Base-by-base conservation (phyloP, 2,888 invertebrate species). In the Cryptus armator region DNA sequence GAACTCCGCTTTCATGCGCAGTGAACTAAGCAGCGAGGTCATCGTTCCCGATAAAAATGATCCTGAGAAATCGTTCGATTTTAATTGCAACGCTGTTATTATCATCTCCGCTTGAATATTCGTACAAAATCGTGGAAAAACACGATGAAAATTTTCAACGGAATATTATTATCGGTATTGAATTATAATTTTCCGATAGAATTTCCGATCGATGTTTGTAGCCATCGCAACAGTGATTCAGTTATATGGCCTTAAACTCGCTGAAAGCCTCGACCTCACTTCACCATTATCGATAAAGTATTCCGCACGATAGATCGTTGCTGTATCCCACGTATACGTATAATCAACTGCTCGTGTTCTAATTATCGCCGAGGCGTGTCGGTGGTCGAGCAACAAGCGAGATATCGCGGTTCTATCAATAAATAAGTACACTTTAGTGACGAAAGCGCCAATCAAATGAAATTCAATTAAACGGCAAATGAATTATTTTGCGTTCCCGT, bases 351-450 rank as follows among this genome's bases (percentile, higher is more conserved):
- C 85, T 83, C 72, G 81, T 86, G 86, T 83, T 86, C 86, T 86
- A 87, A 87, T 87, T 87, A 86, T 85, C 81, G 59, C 43, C 64
- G 67, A 84, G 87, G 87, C 85, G 86, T 85, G 87, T 83, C 85
- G 71, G 75, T 59, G 51, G n/a, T 43, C 64, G n/a, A 72, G 81
- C 62, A 71, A 48, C 37, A 48, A 14, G 32, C 29, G 37, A 24
- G 32, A 53, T 51, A 71, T 77, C 51, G 76, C 37, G 14, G 44
- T 48, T 67, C 37, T 59, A 29, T 68, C 81, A 62, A 81, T 62
- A 68, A 81, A 68, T 72, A 46, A 72, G 67, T 53, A 6, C 6
- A 16, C 62, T 24, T 56, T 46, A 66, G 80, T 68, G 51, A 79
- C 53, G 66, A 79, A 71, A 66, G 68, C 46, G 46, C 75, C 68